phyloP scores from a whole-genome alignment of 2,113 vertebrate genomes.

The Lontra canadensis region DNA sequence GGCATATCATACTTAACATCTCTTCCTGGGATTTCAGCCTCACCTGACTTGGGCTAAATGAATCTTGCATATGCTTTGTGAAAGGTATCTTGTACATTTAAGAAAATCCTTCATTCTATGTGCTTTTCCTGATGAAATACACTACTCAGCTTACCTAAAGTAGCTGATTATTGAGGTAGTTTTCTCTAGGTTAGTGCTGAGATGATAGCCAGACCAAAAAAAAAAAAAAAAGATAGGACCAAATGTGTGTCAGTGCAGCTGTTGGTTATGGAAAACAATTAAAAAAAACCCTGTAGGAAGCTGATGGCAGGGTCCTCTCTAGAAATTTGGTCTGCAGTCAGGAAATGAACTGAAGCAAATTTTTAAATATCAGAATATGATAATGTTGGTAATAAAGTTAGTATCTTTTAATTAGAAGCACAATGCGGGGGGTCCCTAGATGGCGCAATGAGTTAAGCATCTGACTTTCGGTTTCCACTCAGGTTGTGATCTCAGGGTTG shows the following conservation, averaged over 20 bases:
- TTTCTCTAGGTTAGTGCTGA: neutral
- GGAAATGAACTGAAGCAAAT: neutral
- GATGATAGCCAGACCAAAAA: neutral
- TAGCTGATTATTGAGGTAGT: neutral
- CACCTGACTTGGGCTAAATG: neutral
- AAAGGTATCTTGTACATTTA: neutral
- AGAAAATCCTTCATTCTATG: neutral
- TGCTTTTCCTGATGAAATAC: neutral
- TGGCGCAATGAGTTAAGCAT: neutral
- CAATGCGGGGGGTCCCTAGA: neutral
- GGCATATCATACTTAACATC: neutral
- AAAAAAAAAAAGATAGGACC: neutral
- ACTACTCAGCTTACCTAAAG: neutral
- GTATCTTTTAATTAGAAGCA: constrained; percentile 9
- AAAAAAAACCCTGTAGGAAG: neutral
- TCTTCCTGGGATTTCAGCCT: neutral
- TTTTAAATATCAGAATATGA: neutral
- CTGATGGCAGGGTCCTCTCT: neutral
- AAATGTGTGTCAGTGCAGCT: neutral
- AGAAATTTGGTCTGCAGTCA: neutral
- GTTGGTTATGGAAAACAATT: neutral
- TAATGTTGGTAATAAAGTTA: constrained; percentile 10
- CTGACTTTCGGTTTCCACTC: neutral
- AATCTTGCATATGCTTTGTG: neutral
- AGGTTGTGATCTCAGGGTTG: neutral